phyloP scores from a whole-genome alignment of 2,888 invertebrate species.

The Perizoma flavofasciatum region DNA sequence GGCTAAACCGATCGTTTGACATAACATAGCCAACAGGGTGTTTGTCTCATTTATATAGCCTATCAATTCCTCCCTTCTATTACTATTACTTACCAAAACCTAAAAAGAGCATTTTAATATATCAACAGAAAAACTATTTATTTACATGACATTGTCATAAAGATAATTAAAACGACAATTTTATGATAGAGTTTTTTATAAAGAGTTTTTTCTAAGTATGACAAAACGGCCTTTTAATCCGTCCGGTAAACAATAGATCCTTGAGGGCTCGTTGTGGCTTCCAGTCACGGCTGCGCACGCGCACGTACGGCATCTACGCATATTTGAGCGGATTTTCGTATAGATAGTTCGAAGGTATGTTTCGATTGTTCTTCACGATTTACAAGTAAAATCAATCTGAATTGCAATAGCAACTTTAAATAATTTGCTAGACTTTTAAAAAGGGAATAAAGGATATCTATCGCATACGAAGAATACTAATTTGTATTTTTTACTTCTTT shows the following conservation, averaged over 20 bases:
- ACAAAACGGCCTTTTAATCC: constrained; percentile 23
- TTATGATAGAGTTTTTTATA: no score
- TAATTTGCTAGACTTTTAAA: constrained; percentile 18
- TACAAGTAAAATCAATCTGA: constrained; percentile 33
- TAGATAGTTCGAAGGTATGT: constrained; percentile 27
- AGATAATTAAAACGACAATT: no score
- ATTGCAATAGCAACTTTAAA: constrained; percentile 18
- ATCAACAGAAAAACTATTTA: no score
- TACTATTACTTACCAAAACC: no score
- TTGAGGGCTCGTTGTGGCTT: constrained; percentile 44
- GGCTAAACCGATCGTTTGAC: no score
- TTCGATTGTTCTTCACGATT: constrained; percentile 35
- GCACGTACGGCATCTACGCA: constrained; percentile 29
- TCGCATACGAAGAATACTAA: constrained; percentile 17
- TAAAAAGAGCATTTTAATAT: no score
- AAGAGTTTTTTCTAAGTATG: constrained; percentile 11
- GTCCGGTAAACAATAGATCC: constrained; percentile 41
- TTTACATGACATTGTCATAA: not conserved
- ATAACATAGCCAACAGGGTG: no score
- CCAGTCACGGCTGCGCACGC: constrained; percentile 51
- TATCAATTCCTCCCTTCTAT: no score
- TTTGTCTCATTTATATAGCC: no score
- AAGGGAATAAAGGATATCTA: constrained; percentile 23
- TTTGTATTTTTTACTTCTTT: not conserved
- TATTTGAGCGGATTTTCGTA: constrained; percentile 39